Evolutionary conservation across 2,888 invertebrate species (phyloP).

Genomic region (Galerucella nymphaeae): DNA sequence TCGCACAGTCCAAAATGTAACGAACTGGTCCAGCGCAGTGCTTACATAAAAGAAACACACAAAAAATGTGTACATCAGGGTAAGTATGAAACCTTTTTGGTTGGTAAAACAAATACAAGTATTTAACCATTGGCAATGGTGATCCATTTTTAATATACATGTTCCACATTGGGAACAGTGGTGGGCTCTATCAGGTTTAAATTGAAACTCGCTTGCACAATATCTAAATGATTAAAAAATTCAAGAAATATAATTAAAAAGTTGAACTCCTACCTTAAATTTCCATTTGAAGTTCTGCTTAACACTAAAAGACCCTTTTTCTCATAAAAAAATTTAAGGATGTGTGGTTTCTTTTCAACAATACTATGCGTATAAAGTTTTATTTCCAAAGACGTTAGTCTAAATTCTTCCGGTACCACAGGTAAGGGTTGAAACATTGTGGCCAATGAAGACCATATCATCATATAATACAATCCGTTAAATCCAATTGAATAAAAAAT

Average conservation of each 20-base stretch:
- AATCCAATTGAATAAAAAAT: conserved; percentile 12
- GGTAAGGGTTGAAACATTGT: conserved; percentile 23
- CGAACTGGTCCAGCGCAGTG: conserved; percentile 22
- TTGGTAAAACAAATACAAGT: conserved; percentile 57
- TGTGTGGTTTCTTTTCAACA: conserved; percentile 14
- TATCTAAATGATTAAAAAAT: conserved; percentile 45
- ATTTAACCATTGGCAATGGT: conserved; percentile 58
- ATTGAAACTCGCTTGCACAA: conserved; percentile 52
- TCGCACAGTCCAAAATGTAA: conserved; percentile 7
- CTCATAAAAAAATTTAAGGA: conserved; percentile 22
- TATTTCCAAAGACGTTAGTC: conserved; percentile 21
- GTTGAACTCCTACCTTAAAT: conserved; percentile 8
- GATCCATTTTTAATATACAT: conserved; percentile 59
- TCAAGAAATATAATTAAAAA: not conserved
- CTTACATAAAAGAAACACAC: conserved; percentile 45
- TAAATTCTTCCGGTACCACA: conserved; percentile 14
- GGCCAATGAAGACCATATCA: conserved; percentile 23
- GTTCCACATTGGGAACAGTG: conserved; percentile 55
- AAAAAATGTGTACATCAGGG: conserved; percentile 49
- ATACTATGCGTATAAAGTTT: conserved; percentile 15
- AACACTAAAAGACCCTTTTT: conserved; percentile 14
- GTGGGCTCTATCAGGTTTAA: conserved; percentile 58
- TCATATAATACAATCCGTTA: conserved; percentile 23
- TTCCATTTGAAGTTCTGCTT: conserved; percentile 15
- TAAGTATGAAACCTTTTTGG: conserved; percentile 55